Evolutionary conservation across 2,113 vertebrate genomes (phyloP).

Genomic region (Zapornia atra): DNA sequence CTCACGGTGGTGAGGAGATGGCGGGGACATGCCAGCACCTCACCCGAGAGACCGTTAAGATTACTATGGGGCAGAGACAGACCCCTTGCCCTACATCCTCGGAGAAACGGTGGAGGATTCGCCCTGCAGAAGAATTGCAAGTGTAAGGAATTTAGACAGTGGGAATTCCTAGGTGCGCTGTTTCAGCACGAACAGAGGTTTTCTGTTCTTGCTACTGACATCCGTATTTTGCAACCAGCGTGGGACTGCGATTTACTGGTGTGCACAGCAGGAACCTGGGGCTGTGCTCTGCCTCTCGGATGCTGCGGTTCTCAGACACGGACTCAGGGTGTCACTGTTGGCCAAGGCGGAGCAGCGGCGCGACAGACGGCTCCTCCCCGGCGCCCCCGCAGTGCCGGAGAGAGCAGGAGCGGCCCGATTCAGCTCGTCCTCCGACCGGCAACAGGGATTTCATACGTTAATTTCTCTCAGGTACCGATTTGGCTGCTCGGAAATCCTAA

Average conservation of each 20-base stretch:
- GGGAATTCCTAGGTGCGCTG: not conserved
- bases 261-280: rapidly evolving
- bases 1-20: not conserved
- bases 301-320: not conserved
- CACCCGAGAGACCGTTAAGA: not conserved
- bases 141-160: not conserved
- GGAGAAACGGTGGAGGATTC: rapidly evolving
- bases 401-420: not conserved
- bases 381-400: not conserved
- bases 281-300: not conserved
- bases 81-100: not conserved
- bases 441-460: not conserved
- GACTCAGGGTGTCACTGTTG: conserved; percentile 56
- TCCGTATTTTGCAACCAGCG: rapidly evolving
- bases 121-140: not conserved
- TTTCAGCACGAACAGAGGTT: not conserved
- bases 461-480: not conserved
- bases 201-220: rapidly evolving
- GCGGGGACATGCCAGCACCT: rapidly evolving
- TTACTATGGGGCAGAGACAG: not conserved
- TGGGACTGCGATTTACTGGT: not conserved
- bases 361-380: not conserved
- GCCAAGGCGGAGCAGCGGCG: not conserved
- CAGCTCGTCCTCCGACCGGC: not conserved
- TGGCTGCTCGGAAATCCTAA: not conserved